Conservation (phyloP, 2,888 invertebrate genomes). For the Nomada fucata region DNA sequence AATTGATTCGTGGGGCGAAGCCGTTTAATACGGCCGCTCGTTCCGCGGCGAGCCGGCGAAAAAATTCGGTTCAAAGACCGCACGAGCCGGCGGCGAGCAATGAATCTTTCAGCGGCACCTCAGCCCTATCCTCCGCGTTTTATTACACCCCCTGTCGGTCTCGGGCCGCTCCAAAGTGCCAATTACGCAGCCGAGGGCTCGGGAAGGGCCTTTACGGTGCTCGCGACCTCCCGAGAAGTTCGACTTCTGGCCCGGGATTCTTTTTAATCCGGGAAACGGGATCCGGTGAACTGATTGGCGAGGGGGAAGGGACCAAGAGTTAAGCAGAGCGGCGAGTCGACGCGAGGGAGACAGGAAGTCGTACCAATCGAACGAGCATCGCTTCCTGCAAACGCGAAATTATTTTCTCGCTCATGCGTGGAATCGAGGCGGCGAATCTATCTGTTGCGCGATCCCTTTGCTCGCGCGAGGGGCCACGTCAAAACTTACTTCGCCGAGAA, state of each 20-base stretch:
- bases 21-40: conserved; percentile 57
- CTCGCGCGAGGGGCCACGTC: background rate
- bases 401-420: background rate
- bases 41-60: conserved; percentile 41
- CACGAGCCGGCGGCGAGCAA: conserved; percentile 42
- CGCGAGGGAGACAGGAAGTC: no score
- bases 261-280: conserved; percentile 68
- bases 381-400: background rate
- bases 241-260: conserved; percentile 41
- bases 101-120: conserved; percentile 64
- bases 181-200: conserved; percentile 64
- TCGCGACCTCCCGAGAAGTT: conserved; percentile 39
- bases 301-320: background rate
- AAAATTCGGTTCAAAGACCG: conserved; percentile 63
- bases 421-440: background rate
- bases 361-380: background rate
- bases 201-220: conserved; percentile 42
- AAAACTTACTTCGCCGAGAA: background rate
- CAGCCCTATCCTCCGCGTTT: conserved; percentile 47
- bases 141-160: conserved; percentile 62
- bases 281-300: conserved; percentile 59
- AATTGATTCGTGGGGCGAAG: conserved; percentile 23
- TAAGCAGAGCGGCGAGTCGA: background rate
- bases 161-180: conserved; percentile 66
- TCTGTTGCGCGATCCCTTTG: background rate